Conservation (phyloP, 2,113 vertebrate species). For the Stigmatopora nigra region DNA sequence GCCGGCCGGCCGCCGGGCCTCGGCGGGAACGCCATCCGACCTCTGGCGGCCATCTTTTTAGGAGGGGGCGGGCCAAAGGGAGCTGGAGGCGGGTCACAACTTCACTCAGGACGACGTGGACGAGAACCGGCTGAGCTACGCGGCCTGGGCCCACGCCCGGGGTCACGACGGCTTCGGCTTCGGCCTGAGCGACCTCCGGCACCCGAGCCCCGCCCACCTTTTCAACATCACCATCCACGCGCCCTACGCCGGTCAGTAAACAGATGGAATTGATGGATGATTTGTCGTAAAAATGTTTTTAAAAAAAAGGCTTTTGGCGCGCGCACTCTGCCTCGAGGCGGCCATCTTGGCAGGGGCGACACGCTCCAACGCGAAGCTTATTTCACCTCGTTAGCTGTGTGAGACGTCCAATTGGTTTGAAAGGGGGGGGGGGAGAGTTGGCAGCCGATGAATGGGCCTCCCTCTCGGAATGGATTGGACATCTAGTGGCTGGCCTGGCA, state of each 20-base stretch:
- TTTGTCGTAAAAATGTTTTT: too few relatives aligned
- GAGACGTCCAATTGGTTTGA: too few relatives aligned
- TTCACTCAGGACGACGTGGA: constrained; percentile 66
- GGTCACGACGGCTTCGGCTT: constrained; percentile 65
- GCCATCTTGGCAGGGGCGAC: too few relatives aligned
- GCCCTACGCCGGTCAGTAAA: constrained; percentile 58
- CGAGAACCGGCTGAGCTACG: constrained; percentile 67
- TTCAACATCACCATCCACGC: constrained; percentile 57
- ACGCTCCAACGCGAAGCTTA: too few relatives aligned
- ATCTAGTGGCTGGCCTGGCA: too few relatives aligned
- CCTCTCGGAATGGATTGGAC: too few relatives aligned
- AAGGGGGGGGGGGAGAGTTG: too few relatives aligned
- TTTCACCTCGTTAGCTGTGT: too few relatives aligned
- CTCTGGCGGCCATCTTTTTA: constrained; percentile 14
- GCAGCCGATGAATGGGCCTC: too few relatives aligned
- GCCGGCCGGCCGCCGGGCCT: neutral
- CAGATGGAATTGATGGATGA: neutral
- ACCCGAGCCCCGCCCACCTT: constrained; percentile 51
- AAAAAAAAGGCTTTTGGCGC: too few relatives aligned
- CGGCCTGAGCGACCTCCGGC: constrained; percentile 60
- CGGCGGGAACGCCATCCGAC: neutral
- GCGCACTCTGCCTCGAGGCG: too few relatives aligned
- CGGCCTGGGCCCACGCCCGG: constrained; percentile 19
- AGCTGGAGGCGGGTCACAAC: constrained; percentile 62
- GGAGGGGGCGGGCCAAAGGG: constrained; percentile 44